Conservation (phyloP, 2,888 invertebrate genomes). For the Agapostemon virescens region DNA sequence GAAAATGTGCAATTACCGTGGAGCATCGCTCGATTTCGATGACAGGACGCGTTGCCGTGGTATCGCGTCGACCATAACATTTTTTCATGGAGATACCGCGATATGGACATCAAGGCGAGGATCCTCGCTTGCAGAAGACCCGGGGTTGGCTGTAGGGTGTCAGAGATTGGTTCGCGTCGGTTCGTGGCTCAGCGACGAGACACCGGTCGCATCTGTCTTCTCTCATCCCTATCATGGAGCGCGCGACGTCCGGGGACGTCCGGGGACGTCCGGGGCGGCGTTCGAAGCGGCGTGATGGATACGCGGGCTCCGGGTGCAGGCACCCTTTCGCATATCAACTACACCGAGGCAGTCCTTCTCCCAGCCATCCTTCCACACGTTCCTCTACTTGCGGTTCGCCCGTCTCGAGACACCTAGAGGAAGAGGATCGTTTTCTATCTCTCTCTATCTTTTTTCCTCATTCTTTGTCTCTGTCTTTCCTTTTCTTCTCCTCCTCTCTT, state of each 20-base stretch:
- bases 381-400: slow-evolving; percentile 50
- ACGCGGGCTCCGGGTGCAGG: slow-evolving; percentile 54
- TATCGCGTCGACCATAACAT: background rate
- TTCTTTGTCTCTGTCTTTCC: too few relatives aligned
- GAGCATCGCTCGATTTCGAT: background rate
- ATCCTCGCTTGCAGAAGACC: background rate
- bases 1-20: too few relatives aligned
- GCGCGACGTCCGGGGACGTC: slow-evolving; percentile 35
- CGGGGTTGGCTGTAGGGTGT: slow-evolving; percentile 30
- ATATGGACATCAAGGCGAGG: slow-evolving; percentile 27
- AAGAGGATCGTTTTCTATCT: background rate
- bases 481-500: background rate
- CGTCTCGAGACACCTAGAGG: slow-evolving; percentile 34
- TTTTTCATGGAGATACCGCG: background rate
- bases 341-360: slow-evolving; percentile 38
- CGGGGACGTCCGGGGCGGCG: slow-evolving; percentile 23
- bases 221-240: slow-evolving; percentile 59
- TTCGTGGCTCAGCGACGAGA: slow-evolving; percentile 66
- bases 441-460: too few relatives aligned
- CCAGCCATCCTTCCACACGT: slow-evolving; percentile 46
- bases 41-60: background rate
- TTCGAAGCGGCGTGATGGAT: slow-evolving; percentile 68
- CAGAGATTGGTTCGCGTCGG: slow-evolving; percentile 66
- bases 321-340: slow-evolving; percentile 66
- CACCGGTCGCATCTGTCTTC: slow-evolving; percentile 69